Evolutionary conservation across 2,113 vertebrate species (phyloP), one percentile per base, ranked within the genome.

Genomic region (Sapajus apella): DNA sequence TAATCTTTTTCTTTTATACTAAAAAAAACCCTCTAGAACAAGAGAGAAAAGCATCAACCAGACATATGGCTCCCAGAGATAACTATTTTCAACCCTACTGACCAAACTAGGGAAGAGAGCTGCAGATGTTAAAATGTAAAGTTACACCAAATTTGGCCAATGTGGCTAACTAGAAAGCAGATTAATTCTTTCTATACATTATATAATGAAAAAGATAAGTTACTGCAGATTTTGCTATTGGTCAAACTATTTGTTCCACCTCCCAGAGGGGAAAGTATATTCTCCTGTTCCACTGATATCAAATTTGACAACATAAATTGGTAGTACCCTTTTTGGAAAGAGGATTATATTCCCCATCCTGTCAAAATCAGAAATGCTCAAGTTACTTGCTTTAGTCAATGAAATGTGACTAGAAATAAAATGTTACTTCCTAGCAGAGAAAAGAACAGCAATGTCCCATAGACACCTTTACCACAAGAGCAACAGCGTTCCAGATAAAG

Each of bases 391-490:
- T 96, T 70, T 91, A 32, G 27, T 25, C 32, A 61, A 25, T 35
- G 43, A 97, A 94, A 97, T 70, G 2, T 79, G 27, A 32, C 35
- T 40, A 84, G 45, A 94, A 95, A 40, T 91, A 27, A 97, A 95
- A 94, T 40, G 21, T 61, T n/a, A 56, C 30, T n/a, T 90, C 35
- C 66, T 85, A 81, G 30, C 35, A 72, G 27, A 94, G 16, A 72
- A 12, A 50, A 64, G 32, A 73, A 17, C 14, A 43, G 45, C 20
- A 77, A 88, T 58, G 25, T 81, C 32, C 37, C 58, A 43, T 2
- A 84, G 64, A 77, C 35, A 92, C 27, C 43, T 79, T 68, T 64
- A 58, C 30, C 61, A 50, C 35, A 18, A 95, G 56, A 77, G 23
- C 64, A 84, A 56, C 7, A 70, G 47, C 40, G 4, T 61, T 50